Evolutionary conservation across 37 sponge, comb jelly and placozoan genomes (phyloP), one percentile per base, ranked within the genome.

Genomic region (Crambe crambe): DNA sequence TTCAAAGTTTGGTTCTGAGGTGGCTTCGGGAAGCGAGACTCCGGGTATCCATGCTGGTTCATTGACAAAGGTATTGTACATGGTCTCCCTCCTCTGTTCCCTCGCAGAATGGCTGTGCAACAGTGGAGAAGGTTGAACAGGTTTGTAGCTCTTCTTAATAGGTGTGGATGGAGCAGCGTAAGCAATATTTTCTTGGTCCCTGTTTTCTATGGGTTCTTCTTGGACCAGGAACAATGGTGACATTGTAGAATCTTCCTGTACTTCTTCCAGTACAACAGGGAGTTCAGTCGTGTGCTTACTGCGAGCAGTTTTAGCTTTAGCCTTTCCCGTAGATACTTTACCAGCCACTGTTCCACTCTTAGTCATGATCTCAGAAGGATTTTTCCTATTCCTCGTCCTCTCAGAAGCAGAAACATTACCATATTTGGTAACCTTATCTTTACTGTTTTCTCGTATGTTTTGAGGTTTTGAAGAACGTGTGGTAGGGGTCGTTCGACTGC

Each of bases 31-130:
- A 47, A 1, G 18, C 0, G 29, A 57, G 2, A 73, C 79, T 43
- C 74, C 73, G 22, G 79, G 73, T 37, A 85, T 85, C 86, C 86
- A 85, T 35, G 79, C 86, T 10, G 78, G 65, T 15, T 84, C 71
- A 22, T 70, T 65, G 12, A 77, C 75, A 56, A 47, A 62, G 31
- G 37, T 40, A 10, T 36, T 58, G 38, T 17, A 42, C 20, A 17
- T n/a, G 35, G 35, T 72, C 51, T 72, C 51, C n/a, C 51, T n/a
- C 36, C 51, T 56, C 1, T 56, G 20, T 9, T 2, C 18, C 26
- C 17, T 2, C 9, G 57, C 57, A 41, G 57, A 47, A 10, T 76
- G 76, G 20, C 76, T 58, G 31, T 37, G 21, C 4, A 79, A 36
- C 54, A 56, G 56, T 20, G 79, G 68, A 2, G 68, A 68, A 37